A percentile compares a stretch with the other conserved stretches of the same genome.
Conservation (phyloP, 2,113 vertebrate genomes). For the Microcebus tavaratra region DNA sequence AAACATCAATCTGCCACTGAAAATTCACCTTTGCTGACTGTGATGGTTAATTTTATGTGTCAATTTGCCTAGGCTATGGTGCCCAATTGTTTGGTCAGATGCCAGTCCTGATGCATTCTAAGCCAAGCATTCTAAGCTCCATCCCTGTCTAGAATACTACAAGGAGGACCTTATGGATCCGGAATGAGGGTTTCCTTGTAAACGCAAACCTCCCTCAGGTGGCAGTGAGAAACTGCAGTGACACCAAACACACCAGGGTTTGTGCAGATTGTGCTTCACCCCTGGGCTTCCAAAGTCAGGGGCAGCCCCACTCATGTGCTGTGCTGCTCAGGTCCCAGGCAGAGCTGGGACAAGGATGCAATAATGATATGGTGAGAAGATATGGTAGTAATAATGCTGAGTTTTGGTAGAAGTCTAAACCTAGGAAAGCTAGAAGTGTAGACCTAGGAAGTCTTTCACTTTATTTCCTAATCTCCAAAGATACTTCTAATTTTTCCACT, state of each 20-base stretch:
- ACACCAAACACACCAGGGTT: too few species aligned
- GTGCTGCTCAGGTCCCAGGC: accelerated
- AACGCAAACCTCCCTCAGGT: not conserved
- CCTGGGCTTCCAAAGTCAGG: not conserved
- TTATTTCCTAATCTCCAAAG: not conserved
- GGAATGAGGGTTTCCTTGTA: not conserved
- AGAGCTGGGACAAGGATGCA: not conserved
- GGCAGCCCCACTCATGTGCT: too few species aligned
- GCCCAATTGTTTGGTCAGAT: not conserved
- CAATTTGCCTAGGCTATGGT: not conserved
- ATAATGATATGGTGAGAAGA: not conserved
- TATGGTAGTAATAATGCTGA: not conserved
- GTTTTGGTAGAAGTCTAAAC: not conserved
- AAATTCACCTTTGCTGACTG: not conserved
- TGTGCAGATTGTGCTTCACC: accelerated
- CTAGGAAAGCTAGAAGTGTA: too few species aligned
- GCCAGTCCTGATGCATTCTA: not conserved
- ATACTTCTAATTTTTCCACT: not conserved
- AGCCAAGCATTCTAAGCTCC: not conserved
- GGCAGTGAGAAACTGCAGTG: not conserved
- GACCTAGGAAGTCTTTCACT: not conserved
- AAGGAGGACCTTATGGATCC: too few species aligned
- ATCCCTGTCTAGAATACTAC: not conserved
- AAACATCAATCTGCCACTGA: not conserved
- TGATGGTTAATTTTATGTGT: not conserved